Percentiles rank a stretch among this genome's conserved stretches.
Evolutionary conservation across 2,888 invertebrate genomes (phyloP).

Genomic region (Formica aserva): DNA sequence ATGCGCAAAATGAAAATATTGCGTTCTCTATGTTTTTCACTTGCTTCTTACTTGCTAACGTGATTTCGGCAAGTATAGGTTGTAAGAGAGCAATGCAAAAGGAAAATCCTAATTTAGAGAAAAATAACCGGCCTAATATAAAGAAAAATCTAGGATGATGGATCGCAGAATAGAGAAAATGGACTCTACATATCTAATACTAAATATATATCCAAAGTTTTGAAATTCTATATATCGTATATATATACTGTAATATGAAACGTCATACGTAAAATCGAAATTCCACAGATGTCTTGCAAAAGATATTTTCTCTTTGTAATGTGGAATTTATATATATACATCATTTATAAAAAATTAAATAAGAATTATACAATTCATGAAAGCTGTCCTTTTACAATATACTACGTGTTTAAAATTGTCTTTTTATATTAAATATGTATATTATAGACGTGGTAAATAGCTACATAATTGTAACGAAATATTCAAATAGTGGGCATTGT

Average conservation of each 20-base stretch:
- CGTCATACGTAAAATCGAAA: background rate
- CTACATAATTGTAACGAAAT: background rate
- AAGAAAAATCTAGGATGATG: background rate
- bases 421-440: slow-evolving; percentile 22
- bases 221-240: background rate
- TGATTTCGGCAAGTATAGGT: no score
- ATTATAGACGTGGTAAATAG: background rate
- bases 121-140: background rate
- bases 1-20: background rate
- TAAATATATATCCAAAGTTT: background rate
- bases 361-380: background rate
- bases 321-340: slow-evolving; percentile 2
- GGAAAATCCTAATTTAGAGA: background rate
- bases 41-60: no score
- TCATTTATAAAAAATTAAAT: background rate
- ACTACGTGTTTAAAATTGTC: background rate
- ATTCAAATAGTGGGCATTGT: slow-evolving; percentile 18
- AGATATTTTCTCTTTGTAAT: background rate
- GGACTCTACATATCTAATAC: background rate
- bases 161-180: background rate
- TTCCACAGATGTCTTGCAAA: background rate
- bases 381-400: background rate
- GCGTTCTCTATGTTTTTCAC: background rate
- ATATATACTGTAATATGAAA: background rate
- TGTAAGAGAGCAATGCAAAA: background rate